A percentile compares a stretch with the other conserved stretches of the same genome.
Evolutionary conservation across 2,113 vertebrate genomes (phyloP).

Genomic region (Paraplagusia blochii): DNA sequence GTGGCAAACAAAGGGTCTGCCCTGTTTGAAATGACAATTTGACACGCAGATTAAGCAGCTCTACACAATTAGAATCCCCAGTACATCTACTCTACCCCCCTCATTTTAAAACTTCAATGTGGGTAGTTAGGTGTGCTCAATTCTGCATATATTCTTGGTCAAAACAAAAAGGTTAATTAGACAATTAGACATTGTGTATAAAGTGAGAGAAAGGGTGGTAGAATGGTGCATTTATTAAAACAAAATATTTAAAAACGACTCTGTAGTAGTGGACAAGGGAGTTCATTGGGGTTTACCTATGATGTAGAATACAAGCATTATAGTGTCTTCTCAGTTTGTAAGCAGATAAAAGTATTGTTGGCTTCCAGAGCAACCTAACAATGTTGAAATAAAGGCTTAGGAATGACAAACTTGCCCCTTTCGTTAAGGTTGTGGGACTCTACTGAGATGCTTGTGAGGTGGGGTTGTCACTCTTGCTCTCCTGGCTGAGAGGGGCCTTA

Average conservation of each 20-base stretch:
- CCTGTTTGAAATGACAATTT: too few species aligned
- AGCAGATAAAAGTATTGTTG: slow-evolving; percentile 32
- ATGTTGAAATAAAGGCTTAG: slow-evolving; percentile 4
- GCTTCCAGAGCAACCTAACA: neutral
- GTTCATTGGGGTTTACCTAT: slow-evolving; percentile 30
- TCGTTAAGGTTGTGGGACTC: slow-evolving; percentile 63
- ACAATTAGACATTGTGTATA: slow-evolving; percentile 39
- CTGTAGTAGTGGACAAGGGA: slow-evolving; percentile 21
- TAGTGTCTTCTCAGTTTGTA: slow-evolving; percentile 36
- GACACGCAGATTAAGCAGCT: slow-evolving; percentile 43
- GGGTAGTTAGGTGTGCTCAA: slow-evolving; percentile 54
- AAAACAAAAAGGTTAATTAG: slow-evolving; percentile 33
- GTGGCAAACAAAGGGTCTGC: slow-evolving; percentile 26
- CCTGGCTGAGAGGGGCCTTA: slow-evolving; percentile 98
- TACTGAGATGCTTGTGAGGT: slow-evolving; percentile 98
- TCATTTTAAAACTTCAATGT: slow-evolving; percentile 50
- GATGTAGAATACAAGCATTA: slow-evolving; percentile 43
- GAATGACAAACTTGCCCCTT: slow-evolving; percentile 40
- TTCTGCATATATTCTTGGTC: slow-evolving; percentile 36
- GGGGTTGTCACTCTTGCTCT: slow-evolving; percentile 99
- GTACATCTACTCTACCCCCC: slow-evolving; percentile 48
- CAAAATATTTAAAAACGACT: slow-evolving; percentile 22
- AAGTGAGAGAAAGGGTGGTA: slow-evolving; percentile 12
- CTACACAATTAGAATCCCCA: slow-evolving; percentile 35
- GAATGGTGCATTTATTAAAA: slow-evolving; percentile 32